Conservation (phyloP, 2,888 invertebrate genomes). For the Lathronympha strigana region DNA sequence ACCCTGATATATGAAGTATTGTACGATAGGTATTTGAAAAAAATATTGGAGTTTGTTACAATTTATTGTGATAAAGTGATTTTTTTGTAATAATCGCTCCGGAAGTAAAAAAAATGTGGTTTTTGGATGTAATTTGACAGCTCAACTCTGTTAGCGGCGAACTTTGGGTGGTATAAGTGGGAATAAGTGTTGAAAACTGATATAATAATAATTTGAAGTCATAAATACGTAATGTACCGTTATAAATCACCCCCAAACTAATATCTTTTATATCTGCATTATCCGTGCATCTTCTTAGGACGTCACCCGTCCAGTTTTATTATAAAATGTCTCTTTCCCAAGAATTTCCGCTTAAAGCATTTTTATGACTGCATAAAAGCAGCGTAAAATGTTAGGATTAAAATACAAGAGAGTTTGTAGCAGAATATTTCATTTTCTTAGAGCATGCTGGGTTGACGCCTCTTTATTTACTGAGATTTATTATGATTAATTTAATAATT, state of each 20-base stretch:
- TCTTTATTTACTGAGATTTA: background rate
- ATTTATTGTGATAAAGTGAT: too few relatives aligned
- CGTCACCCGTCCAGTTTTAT: slow-evolving; percentile 22
- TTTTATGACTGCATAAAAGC: slow-evolving; percentile 29
- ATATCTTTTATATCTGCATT: slow-evolving; percentile 8
- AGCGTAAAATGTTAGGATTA: slow-evolving; percentile 22
- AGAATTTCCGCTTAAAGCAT: slow-evolving; percentile 17
- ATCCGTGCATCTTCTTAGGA: background rate
- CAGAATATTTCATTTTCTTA: background rate
- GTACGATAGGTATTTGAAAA: too few relatives aligned
- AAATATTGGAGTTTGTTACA: too few relatives aligned
- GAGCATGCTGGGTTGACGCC: background rate
- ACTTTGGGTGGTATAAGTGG: too few relatives aligned
- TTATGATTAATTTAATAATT: background rate
- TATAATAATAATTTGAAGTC: background rate
- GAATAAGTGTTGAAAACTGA: background rate
- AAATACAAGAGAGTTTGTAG: slow-evolving; percentile 31
- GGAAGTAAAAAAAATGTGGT: too few relatives aligned
- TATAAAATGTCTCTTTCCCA: slow-evolving; percentile 9
- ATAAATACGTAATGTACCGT: background rate
- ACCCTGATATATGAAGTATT: too few relatives aligned
- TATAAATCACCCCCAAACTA: background rate
- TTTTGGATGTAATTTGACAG: too few relatives aligned
- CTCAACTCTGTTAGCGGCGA: too few relatives aligned
- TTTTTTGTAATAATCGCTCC: too few relatives aligned